phyloP scores from a whole-genome alignment of 2,888 invertebrate genomes.

The Melangyna quadrimaculata region DNA sequence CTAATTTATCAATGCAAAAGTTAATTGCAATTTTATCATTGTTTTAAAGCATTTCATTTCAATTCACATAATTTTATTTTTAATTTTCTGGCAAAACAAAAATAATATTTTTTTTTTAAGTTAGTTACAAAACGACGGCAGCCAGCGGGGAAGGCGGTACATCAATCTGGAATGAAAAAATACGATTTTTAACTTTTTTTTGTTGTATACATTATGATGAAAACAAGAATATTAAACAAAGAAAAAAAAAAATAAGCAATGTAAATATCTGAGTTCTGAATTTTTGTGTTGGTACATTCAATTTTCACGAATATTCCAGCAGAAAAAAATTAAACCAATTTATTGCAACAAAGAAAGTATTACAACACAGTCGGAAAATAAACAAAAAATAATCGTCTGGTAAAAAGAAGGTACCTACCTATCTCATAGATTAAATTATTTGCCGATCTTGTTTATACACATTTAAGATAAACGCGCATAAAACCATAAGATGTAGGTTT shows the following conservation, averaged over 20 bases:
- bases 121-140: neutral
- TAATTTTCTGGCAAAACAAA: neutral
- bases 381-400: neutral
- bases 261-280: neutral
- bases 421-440: constrained; percentile 57
- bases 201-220: too few relatives aligned
- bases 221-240: neutral
- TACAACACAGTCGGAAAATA: neutral
- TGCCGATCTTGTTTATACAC: neutral
- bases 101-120: neutral
- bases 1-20: neutral
- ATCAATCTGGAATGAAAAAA: neutral
- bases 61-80: neutral
- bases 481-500: constrained; percentile 17
- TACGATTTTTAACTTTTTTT: too few relatives aligned
- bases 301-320: neutral
- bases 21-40: neutral
- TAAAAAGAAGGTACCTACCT: constrained; percentile 34
- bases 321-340: neutral
- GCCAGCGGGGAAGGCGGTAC: neutral
- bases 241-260: neutral
- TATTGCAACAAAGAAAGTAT: constrained; percentile 23
- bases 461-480: constrained; percentile 36
- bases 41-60: neutral
- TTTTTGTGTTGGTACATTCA: neutral